Conservation (phyloP, 2,797 vertebrate genomes). For the Chromobotia macracanthus region DNA sequence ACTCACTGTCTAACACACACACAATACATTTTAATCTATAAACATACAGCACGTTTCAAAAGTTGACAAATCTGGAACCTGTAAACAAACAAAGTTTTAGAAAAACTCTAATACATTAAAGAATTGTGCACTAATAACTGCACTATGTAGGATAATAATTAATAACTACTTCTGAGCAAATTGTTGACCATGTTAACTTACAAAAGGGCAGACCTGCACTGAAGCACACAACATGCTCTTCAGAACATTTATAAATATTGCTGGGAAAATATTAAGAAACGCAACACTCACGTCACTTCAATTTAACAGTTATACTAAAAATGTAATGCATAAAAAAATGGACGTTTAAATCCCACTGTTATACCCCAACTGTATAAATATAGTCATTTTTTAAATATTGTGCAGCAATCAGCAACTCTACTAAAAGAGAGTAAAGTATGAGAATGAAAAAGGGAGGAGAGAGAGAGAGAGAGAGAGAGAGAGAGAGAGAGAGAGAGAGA, state of each 20-base stretch:
- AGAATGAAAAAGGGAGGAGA: neutral
- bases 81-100: neutral
- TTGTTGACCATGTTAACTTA: no score
- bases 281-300: no score
- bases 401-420: neutral
- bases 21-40: neutral
- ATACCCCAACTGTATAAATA: no score
- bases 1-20: neutral
- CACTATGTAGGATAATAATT: neutral
- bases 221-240: neutral
- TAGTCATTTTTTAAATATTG: neutral
- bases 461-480: constrained; percentile 1
- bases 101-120: no score
- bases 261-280: neutral
- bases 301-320: no score
- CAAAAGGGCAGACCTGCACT: neutral
- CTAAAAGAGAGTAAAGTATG: neutral
- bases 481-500: neutral
- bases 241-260: neutral
- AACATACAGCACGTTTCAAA: neutral
- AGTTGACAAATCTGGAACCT: neutral
- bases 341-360: no score
- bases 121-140: no score
- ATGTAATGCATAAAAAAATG: no score
- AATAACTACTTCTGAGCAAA: neutral